Evolutionary conservation across 2,797 vertebrate genomes (phyloP), one percentile per base, ranked within the genome.

Genomic region (Ctenosaura bakeri): DNA sequence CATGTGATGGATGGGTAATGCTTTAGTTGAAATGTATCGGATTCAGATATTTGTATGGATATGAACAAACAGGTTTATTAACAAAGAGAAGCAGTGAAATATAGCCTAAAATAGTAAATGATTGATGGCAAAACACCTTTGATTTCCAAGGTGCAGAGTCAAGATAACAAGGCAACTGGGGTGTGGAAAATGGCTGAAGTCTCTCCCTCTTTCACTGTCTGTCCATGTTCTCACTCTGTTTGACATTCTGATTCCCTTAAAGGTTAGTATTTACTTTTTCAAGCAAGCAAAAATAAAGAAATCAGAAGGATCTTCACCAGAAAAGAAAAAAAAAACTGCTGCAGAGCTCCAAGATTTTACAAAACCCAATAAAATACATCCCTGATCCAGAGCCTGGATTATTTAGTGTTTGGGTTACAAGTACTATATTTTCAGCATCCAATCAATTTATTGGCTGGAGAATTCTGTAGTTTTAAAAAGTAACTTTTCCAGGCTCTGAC

Each of bases 21-120:
- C 95, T 96, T 92, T 85, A 96, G 95, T 96, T 96, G 95, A 97
- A 97, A 90, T 89, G 88, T 91, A 91, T 95, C 92, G 42, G 94
- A 94, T 96, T 95, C 96, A 96, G 96, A 97, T 97, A 92, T 88
- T 95, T 96, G 96, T 96, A 95, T 94, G 96, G 95, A 95, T 97
- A 96, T 89, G 95, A 95, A 95, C 92, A 96, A 96, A 97, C 96
- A 9, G 92, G 94, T 94, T 96, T 97, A 97, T 97, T 97, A 96
- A 97, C 96, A 94, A 93, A 95, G 95, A 88, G 88, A 93, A 90
- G 91, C 92, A 92, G 56, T 29, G 32, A 62, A 76, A 92, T 62
- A 83, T 46, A 46, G 64, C 83, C 94, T 92, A 94, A 96, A 95
- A 94, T 66, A 91, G 94, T 69, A 91, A 90, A 79, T 97, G 97